phyloP scores from a whole-genome alignment of 2,797 vertebrate genomes.

The Poecile montanus region DNA sequence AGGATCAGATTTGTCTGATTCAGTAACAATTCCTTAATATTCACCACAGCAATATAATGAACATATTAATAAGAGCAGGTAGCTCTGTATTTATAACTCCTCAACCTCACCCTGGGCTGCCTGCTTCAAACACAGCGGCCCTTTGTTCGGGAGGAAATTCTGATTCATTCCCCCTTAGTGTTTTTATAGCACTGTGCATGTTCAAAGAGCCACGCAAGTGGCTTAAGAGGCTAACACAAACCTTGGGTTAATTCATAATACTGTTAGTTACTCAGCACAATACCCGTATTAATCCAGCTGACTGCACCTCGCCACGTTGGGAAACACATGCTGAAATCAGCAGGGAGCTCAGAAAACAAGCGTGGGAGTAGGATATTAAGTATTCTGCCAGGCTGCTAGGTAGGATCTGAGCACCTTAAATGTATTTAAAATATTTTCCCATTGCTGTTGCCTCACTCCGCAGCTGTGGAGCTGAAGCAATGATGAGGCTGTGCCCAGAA shows the following conservation, averaged over 20 bases:
- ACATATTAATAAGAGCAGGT: background rate
- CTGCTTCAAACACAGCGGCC: background rate
- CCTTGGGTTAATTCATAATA: conserved; percentile 43
- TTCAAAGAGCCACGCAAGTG: background rate
- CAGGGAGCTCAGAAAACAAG: conserved; percentile 31
- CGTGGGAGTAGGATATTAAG: background rate
- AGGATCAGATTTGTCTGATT: background rate
- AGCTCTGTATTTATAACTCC: background rate
- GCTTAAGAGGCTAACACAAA: conserved; percentile 8
- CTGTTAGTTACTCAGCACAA: conserved; percentile 32
- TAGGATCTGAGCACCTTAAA: background rate
- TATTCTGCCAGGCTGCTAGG: background rate
- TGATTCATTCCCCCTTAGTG: background rate
- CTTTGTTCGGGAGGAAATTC: background rate
- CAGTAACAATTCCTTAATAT: background rate
- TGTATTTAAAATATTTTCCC: background rate
- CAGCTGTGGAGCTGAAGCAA: background rate
- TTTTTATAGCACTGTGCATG: background rate
- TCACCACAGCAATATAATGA: background rate
- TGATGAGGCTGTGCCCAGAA: background rate
- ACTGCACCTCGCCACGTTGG: background rate
- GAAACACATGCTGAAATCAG: conserved; percentile 43
- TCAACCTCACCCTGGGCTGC: background rate
- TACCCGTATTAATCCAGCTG: conserved; percentile 10
- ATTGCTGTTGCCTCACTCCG: fast-evolving